These are phyloP conservation scores for Trichosurus vulpecula DNA, from an alignment of 2,797 vertebrate species.

Conservation along the genomic window DNA sequence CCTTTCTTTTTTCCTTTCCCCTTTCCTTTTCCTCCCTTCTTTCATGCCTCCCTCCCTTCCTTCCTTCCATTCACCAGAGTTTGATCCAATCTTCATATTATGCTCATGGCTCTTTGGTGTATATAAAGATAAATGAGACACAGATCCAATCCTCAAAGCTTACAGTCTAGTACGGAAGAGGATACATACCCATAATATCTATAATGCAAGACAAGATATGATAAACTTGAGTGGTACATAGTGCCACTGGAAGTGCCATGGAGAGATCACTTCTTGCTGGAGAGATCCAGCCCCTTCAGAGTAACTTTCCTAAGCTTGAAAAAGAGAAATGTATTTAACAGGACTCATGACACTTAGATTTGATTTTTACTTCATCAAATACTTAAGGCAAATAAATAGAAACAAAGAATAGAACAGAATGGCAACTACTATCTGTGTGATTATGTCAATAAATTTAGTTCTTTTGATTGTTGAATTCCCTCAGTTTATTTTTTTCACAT, in stretches of 20 bases:
- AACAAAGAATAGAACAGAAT: neutral
- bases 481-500: neutral
- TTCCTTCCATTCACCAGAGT: neutral
- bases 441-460: neutral
- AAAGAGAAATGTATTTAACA: neutral
- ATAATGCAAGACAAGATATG: neutral
- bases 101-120: neutral
- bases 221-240: neutral
- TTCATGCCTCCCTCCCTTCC: too few relatives aligned
- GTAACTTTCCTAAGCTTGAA: neutral
- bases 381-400: neutral
- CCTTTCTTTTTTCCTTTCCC: too few relatives aligned
- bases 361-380: neutral
- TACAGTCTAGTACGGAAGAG: neutral
- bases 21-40: too few relatives aligned
- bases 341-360: neutral
- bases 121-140: neutral
- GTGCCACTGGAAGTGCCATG: neutral
- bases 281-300: neutral
- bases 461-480: neutral
- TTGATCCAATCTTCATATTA: neutral
- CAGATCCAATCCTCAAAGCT: neutral
- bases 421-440: neutral
- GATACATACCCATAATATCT: neutral
- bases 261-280: neutral